Evolutionary conservation across 2,888 invertebrate genomes (phyloP), one percentile per base, ranked within the genome.

Genomic region (Endotricha flammealis): DNA sequence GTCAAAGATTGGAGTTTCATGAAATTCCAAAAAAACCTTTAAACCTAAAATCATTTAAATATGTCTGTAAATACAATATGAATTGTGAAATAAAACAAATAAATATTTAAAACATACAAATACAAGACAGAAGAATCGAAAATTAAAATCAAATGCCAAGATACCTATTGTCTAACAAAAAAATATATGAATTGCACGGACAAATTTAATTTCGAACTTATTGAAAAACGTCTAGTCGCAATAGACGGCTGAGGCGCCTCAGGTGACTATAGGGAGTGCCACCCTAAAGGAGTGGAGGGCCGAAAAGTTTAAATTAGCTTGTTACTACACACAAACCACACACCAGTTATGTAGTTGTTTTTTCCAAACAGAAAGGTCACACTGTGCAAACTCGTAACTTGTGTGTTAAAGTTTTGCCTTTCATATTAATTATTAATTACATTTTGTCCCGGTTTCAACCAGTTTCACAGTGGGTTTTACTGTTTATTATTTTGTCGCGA

Each of bases 241-340:
- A 66, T 65, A 65, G 67, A 63, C 63, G 44, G 53, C n/a, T n/a
- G n/a, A n/a, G n/a, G n/a, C 25, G 32, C 32, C 32, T 33, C 32
- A 33, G 32, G 32, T 33, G 32, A 7, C 24, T 23, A 32, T 27
- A 34, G 29, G 70, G 73, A 71, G 65, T 55, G 60, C 56, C 69
- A 64, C 74, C 77, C 53, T 42, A 64, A 64, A 69, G 77, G 74
- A 74, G 69, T 57, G 44, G 64, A 64, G 70, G 61, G 64, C 73
- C 80, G 77, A 83, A 85, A 85, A 86, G 81, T 85, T 86, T 86
- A 86, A 86, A 86, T 86, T 83, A 86, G 85, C 86, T 86, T 74
- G 86, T 86, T 85, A 85, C 82, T 62, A 79, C 81, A 77, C 74
- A 72, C 57, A 54, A 48, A 25, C 12, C n/a, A 7, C 32, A 65